Conservation (phyloP, 1,140 invertebrate genomes). For the Chrysomallon squamiferum region DNA sequence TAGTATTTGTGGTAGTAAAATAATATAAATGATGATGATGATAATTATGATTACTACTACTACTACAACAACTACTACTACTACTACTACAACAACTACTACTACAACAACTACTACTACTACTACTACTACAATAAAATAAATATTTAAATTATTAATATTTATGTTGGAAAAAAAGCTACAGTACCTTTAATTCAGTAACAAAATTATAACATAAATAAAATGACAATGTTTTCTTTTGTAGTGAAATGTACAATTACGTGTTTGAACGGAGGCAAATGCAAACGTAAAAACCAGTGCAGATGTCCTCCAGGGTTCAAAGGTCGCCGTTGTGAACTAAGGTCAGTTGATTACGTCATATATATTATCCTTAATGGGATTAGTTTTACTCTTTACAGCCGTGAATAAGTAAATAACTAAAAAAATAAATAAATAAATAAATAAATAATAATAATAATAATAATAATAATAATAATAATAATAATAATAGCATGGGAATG, state of each 20-base stretch:
- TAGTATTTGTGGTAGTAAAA: too few species aligned
- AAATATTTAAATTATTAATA: too few species aligned
- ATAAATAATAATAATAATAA: neutral
- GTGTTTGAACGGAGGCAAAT: conserved; percentile 47
- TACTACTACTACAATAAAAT: too few species aligned
- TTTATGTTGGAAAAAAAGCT: too few species aligned
- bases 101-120: too few species aligned
- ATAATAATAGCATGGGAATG: neutral
- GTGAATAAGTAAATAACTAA: neutral
- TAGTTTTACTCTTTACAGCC: neutral
- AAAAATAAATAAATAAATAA: neutral
- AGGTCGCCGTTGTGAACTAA: conserved; percentile 38
- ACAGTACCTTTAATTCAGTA: too few species aligned
- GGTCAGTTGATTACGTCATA: conserved; percentile 14
- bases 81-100: too few species aligned
- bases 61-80: too few species aligned
- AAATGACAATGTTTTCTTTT: conserved; percentile 7
- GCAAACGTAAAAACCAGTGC: conserved; percentile 32
- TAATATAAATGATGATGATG: too few species aligned
- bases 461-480: neutral
- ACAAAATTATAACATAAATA: neutral
- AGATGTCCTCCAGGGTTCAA: conserved; percentile 36
- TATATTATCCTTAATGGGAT: neutral
- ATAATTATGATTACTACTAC: too few species aligned
- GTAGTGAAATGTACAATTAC: conserved; percentile 31